phyloP scores from a whole-genome alignment of 2,113 vertebrate species.

The Bambusicola thoracicus region DNA sequence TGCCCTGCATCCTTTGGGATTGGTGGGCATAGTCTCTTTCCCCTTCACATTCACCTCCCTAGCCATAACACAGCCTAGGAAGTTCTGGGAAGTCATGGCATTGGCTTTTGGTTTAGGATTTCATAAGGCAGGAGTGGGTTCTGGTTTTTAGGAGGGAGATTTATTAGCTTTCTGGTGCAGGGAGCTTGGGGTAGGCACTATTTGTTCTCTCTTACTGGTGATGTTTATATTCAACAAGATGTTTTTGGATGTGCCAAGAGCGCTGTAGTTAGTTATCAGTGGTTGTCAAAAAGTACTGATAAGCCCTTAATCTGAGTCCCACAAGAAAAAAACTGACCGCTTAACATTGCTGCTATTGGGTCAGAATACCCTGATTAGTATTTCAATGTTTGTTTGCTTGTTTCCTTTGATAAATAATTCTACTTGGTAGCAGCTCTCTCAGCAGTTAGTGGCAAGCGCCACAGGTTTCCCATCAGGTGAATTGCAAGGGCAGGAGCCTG shows the following conservation, averaged over 20 bases:
- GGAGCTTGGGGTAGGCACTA: background rate
- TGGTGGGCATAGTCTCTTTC: background rate
- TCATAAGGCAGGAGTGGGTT: background rate
- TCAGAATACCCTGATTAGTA: background rate
- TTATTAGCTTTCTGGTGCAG: conserved; percentile 13
- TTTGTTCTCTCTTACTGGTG: background rate
- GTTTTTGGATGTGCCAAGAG: background rate
- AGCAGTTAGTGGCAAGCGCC: background rate
- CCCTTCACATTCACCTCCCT: background rate
- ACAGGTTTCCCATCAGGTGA: background rate
- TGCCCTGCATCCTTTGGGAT: background rate
- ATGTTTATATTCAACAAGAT: background rate
- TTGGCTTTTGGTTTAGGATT: conserved; percentile 23
- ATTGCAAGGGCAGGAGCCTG: background rate
- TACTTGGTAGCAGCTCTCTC: background rate
- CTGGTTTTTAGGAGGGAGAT: conserved; percentile 24
- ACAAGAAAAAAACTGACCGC: background rate
- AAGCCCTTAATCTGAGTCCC: background rate
- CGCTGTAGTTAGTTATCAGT: background rate
- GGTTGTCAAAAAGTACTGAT: background rate
- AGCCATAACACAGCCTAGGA: background rate
- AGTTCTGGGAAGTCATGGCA: background rate
- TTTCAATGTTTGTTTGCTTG: background rate
- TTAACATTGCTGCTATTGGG: background rate
- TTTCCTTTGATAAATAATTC: background rate